Base-by-base conservation (phyloP, 1,140 invertebrate genomes). In the Pinna nobilis region DNA sequence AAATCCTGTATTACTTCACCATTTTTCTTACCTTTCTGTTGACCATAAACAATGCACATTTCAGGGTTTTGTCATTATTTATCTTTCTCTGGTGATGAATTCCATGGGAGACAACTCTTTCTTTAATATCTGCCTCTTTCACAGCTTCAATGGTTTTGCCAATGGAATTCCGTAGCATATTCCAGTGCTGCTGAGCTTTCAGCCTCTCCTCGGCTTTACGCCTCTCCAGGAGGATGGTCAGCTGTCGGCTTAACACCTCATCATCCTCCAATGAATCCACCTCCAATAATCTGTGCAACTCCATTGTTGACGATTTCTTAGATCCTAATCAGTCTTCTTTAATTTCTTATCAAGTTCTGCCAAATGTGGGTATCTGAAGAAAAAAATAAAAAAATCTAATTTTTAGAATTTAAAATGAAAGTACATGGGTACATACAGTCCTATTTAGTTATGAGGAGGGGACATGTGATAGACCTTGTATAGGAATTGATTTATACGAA, bases 71-170 rank as follows among this genome's bases (percentile, higher is more conserved):
- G 15, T 70, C 32, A 66, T 87, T 84, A 55, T 81, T 85, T 6
- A 87, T 70, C 71, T 86, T 82, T n/a, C 86, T 66, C 23, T 77
- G 74, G 70, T 83, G 82, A 70, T 86, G 81, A 33, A 88, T 83
- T 32, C 87, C 87, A 82, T 88, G 87, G 13, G 71, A 79, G 18
- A 87, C 76, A 35, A 71, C 47, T 28, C 82, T 55, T 44, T 86
- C 80, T 55, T 80, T 83, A 1, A 78, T 41, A 67, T 88, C 84
- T 11, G 82, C 61, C 53, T 82, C 71, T 53, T 81, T 78, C 33
- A 84, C 76, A 13, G 79, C 76, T 49, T 83, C 47, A 15, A 82
- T 76, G 28, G 82, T 81, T 60, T 79, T 79, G 18, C 68, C 59
- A 13, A 88, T 81, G 4, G 83, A 85, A 20, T 82, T 80, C 23